Percentiles rank a stretch among this genome's conserved stretches.
phyloP scores from a whole-genome alignment of 2,888 invertebrate genomes.

The Meiosimyza platycephala region DNA sequence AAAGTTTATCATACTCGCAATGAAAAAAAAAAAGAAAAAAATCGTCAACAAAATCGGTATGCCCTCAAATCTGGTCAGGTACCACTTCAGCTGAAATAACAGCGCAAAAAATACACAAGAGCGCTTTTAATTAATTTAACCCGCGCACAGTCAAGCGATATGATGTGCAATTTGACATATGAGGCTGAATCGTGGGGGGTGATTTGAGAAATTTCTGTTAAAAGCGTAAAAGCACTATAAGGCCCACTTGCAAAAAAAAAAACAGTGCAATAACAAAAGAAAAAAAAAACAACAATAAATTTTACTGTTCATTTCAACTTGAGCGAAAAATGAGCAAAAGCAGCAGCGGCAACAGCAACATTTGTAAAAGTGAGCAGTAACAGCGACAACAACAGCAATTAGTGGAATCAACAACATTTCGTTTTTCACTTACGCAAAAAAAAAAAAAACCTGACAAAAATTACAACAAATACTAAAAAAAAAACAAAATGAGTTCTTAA shows the following conservation, averaged over 20 bases:
- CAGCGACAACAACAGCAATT: constrained; percentile 8
- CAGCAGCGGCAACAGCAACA: neutral
- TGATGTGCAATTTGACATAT: neutral
- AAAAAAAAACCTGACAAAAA: too few relatives aligned
- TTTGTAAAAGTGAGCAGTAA: neutral
- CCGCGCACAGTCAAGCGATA: neutral
- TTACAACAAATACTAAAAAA: too few relatives aligned
- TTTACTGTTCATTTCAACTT: constrained; percentile 5
- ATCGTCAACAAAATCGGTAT: neutral
- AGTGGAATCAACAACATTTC: constrained; percentile 3
- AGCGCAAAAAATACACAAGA: neutral
- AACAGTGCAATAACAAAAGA: neutral
- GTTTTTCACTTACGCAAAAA: too few relatives aligned
- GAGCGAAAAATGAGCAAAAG: neutral
- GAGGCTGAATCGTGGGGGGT: too few relatives aligned
- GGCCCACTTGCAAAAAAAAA: neutral
- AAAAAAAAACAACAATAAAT: neutral
- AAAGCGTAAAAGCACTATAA: too few relatives aligned
- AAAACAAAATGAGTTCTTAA: too few relatives aligned
- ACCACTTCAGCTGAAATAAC: neutral
- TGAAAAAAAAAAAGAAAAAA: neutral
- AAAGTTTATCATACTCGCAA: too few relatives aligned
- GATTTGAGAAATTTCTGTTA: too few relatives aligned
- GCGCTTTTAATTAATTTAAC: constrained; percentile 13
- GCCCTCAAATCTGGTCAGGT: neutral